Percentiles rank a stretch among this genome's conserved stretches.
These are phyloP conservation scores for Dascillus cervinus DNA, from an alignment of 2,888 invertebrate genomes.

Conservation along the genomic window DNA sequence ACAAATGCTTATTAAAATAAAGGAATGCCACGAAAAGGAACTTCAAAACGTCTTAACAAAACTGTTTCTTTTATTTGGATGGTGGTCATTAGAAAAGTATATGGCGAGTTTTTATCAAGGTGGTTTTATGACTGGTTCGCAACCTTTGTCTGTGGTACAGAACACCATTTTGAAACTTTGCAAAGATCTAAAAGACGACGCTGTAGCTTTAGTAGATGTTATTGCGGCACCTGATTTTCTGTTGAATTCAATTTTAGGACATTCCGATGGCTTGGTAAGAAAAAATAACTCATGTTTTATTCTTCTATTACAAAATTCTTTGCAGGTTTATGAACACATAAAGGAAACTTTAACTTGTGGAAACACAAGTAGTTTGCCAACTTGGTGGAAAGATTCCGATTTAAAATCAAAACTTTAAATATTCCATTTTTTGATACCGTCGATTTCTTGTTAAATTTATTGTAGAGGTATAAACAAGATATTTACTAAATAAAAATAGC, in stretches of 20 bases:
- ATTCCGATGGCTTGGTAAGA: constrained; percentile 81
- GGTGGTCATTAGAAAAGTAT: constrained; percentile 66
- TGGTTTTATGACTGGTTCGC: constrained; percentile 48
- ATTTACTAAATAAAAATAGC: too few relatives aligned
- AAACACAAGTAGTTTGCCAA: too few relatives aligned
- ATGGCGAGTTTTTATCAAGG: constrained; percentile 67
- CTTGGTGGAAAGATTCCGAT: too few relatives aligned
- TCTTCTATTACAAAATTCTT: too few relatives aligned
- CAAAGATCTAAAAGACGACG: constrained; percentile 57
- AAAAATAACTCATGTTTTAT: too few relatives aligned
- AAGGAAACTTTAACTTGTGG: too few relatives aligned
- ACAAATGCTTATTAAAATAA: constrained; percentile 44
- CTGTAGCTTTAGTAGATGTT: constrained; percentile 69
- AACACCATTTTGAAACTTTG: constrained; percentile 61
- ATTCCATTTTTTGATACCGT: too few relatives aligned
- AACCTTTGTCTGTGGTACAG: constrained; percentile 55
- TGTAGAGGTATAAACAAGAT: too few relatives aligned
- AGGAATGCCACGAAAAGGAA: constrained; percentile 41
- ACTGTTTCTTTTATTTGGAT: constrained; percentile 58
- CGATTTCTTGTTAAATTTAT: too few relatives aligned
- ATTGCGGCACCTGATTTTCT: constrained; percentile 85
- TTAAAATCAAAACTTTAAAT: too few relatives aligned
- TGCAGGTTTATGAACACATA: constrained; percentile 67
- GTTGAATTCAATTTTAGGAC: constrained; percentile 77
- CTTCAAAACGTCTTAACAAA: constrained; percentile 50